Conservation (phyloP, 2,113 vertebrate species). For the Archocentrus centrarchus region DNA sequence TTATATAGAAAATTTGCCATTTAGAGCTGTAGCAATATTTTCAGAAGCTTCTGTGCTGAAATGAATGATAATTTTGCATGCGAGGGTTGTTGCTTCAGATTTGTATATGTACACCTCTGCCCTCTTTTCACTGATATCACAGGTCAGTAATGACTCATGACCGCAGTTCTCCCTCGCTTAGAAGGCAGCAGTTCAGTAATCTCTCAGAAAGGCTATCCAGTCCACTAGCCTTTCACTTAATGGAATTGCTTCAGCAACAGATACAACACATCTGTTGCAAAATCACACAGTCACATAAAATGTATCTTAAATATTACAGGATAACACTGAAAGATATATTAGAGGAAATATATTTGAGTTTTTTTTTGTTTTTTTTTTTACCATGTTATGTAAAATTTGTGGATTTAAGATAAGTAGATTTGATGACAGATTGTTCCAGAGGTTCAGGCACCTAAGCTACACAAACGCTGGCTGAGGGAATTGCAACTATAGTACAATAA, state of each 20-base stretch:
- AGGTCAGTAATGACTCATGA: constrained; percentile 64
- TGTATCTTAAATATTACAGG: constrained; percentile 15
- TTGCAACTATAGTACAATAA: constrained; percentile 41
- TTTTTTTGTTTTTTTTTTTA: neutral
- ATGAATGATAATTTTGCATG: neutral
- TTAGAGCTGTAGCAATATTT: neutral
- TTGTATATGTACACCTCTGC: constrained; percentile 33
- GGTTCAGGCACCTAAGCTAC: neutral
- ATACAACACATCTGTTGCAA: constrained; percentile 52
- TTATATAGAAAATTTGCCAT: neutral
- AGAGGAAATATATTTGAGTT: neutral
- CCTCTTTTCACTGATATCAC: constrained; percentile 40
- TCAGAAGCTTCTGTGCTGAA: neutral
- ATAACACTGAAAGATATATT: constrained; percentile 10
- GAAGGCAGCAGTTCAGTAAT: constrained; percentile 77
- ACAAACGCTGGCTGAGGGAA: constrained; percentile 45
- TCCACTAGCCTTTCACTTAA: constrained; percentile 65
- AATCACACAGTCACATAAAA: constrained; percentile 49
- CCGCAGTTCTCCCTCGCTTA: constrained; percentile 48
- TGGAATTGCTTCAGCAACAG: constrained; percentile 72
- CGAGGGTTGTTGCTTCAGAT: constrained; percentile 12
- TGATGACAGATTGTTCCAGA: constrained; percentile 52
- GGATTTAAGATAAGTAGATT: constrained; percentile 22
- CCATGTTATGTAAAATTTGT: neutral
- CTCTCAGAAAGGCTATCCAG: constrained; percentile 73